These are phyloP conservation scores for Ara ararauna DNA, from an alignment of 2,797 vertebrate genomes.

Conservation along the genomic window DNA sequence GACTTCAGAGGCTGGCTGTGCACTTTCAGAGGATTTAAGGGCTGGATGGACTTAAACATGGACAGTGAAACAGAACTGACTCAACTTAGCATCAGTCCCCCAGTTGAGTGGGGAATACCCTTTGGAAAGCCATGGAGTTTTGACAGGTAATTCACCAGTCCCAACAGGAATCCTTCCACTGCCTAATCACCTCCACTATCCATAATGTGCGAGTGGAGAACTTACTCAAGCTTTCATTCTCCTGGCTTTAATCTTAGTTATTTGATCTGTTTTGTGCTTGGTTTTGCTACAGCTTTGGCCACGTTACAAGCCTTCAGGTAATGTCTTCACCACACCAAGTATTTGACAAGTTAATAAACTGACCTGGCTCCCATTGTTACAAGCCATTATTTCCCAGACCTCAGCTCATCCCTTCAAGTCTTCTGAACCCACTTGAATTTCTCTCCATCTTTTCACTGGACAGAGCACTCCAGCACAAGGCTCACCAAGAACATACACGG, in stretches of 20 bases:
- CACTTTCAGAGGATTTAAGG: neutral
- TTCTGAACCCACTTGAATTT: neutral
- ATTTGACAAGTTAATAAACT: neutral
- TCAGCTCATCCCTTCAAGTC: neutral
- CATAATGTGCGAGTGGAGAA: neutral
- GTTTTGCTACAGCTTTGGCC: neutral
- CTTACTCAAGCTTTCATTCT: neutral
- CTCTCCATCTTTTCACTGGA: neutral
- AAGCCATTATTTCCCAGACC: neutral
- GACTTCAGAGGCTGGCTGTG: neutral
- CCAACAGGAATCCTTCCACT: neutral
- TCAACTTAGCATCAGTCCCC: neutral
- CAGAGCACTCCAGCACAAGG: neutral
- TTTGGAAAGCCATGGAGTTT: neutral
- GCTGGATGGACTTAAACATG: neutral
- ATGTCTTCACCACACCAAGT: neutral
- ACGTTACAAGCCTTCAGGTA: neutral
- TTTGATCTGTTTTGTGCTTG: neutral
- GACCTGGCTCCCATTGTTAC: neutral
- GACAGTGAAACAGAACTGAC: neutral
- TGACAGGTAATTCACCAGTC: neutral
- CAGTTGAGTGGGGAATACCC: rapidly evolving
- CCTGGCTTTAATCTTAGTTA: neutral
- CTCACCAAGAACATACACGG: neutral
- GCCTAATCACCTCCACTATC: neutral